Conservation (phyloP, 2,797 vertebrate genomes). For the Ispidina lecontei region DNA sequence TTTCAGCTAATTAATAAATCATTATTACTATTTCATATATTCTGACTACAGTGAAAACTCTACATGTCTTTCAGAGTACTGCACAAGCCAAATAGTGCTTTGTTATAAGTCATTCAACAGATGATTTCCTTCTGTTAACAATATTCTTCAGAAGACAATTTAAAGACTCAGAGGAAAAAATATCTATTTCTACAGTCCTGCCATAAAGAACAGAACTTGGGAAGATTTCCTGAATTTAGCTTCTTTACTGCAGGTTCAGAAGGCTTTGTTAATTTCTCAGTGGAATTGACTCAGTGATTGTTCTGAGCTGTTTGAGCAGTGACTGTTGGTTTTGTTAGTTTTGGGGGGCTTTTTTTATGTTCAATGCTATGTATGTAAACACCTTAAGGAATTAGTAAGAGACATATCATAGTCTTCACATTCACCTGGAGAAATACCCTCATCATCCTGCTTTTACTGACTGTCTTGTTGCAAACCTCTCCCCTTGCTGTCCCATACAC, state of each 20-base stretch:
- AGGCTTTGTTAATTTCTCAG: not conserved
- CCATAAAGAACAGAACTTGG: conserved; percentile 6
- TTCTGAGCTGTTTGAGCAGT: not conserved
- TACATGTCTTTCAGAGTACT: not conserved
- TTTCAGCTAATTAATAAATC: conserved; percentile 54
- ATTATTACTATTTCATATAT: conserved; percentile 43
- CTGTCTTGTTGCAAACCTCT: not conserved
- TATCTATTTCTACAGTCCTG: not conserved
- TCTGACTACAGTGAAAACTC: not conserved
- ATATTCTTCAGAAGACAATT: conserved; percentile 19
- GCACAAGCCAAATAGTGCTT: not conserved
- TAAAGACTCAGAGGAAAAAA: conserved; percentile 1
- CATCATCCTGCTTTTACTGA: not conserved
- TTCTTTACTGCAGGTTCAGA: not conserved
- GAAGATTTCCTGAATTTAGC: conserved; percentile 16
- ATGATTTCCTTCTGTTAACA: conserved; percentile 36
- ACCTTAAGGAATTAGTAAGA: not conserved
- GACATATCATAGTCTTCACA: not conserved
- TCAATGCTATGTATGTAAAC: not conserved
- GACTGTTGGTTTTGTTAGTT: not conserved
- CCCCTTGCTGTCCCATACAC: accelerated
- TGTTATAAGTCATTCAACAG: conserved; percentile 1
- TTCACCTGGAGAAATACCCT: not conserved
- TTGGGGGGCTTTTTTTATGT: not conserved
- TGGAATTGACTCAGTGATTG: not conserved